Percentiles rank a stretch among this genome's conserved stretches.
Evolutionary conservation across 2,888 invertebrate genomes (phyloP).

Genomic region (Drosophila affinis): DNA sequence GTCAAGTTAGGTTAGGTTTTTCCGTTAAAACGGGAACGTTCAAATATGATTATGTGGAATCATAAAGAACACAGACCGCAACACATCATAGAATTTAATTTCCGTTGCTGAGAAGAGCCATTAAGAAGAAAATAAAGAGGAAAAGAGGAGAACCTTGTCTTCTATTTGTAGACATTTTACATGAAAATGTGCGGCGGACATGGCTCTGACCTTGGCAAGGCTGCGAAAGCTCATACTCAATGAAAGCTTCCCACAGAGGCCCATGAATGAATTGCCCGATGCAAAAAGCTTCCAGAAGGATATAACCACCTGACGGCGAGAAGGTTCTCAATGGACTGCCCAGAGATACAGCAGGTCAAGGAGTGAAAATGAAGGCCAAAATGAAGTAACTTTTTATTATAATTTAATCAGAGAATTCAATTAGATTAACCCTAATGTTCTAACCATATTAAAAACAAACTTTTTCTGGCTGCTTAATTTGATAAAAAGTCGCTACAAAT

Average conservation of each 20-base stretch:
- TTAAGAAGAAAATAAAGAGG: background rate
- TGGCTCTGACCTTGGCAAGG: constrained; percentile 59
- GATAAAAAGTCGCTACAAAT: constrained; percentile 17
- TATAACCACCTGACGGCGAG: constrained; percentile 49
- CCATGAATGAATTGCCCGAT: constrained; percentile 54
- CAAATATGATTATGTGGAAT: constrained; percentile 15
- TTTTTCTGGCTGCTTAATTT: constrained; percentile 14
- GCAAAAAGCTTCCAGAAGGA: constrained; percentile 54
- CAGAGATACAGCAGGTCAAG: constrained; percentile 53
- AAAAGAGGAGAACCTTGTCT: background rate
- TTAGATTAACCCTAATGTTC: constrained; percentile 15
- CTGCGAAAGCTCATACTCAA: constrained; percentile 50
- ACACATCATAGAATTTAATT: constrained; percentile 26
- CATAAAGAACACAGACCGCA: background rate
- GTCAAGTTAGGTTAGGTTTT: constrained; percentile 27
- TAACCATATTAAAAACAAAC: constrained; percentile 12
- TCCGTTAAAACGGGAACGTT: background rate
- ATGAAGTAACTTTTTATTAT: background rate
- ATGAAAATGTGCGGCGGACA: constrained; percentile 23
- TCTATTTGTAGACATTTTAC: constrained; percentile 36
- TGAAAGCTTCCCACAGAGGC: constrained; percentile 18
- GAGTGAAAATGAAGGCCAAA: constrained; percentile 31
- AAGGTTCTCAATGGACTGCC: constrained; percentile 7
- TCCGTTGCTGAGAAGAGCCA: constrained; percentile 10
- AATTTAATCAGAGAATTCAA: constrained; percentile 3